phyloP scores from a whole-genome alignment of 2,113 vertebrate genomes.

The Excalfactoria chinensis region DNA sequence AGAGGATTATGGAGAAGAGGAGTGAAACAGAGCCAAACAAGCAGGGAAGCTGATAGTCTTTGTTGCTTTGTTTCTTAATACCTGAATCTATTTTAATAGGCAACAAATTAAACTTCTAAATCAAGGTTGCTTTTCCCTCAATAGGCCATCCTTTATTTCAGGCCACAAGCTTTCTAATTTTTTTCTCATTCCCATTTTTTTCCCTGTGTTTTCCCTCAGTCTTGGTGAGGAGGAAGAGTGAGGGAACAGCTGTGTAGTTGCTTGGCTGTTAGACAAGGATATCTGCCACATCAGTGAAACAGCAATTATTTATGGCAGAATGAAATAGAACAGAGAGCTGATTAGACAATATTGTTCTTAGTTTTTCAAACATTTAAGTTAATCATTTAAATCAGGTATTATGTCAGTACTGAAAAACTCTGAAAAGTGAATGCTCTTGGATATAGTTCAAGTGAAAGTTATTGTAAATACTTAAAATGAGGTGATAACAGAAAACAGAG shows the following conservation, averaged over 20 bases:
- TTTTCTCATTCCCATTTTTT: no score
- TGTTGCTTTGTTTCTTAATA: background rate
- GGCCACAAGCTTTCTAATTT: background rate
- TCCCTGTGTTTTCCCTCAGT: fast-evolving
- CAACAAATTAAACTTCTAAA: background rate
- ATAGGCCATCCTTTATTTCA: background rate
- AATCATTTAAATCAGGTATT: background rate
- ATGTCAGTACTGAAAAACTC: background rate
- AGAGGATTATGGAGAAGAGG: background rate
- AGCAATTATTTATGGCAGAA: background rate
- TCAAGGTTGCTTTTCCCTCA: background rate
- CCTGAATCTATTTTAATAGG: background rate
- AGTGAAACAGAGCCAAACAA: background rate
- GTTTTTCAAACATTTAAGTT: background rate
- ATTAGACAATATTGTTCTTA: background rate
- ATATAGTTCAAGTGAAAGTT: background rate
- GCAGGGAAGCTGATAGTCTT: background rate
- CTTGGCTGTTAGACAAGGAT: background rate
- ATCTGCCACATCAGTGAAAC: background rate
- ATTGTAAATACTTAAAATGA: no score
- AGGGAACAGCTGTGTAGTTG: background rate
- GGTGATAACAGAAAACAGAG: background rate
- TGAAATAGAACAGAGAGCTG: background rate
- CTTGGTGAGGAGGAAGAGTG: background rate
- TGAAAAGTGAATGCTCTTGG: background rate